Evolutionary conservation across 2,113 vertebrate species (phyloP).

Genomic region (Clarias macrocephalus): DNA sequence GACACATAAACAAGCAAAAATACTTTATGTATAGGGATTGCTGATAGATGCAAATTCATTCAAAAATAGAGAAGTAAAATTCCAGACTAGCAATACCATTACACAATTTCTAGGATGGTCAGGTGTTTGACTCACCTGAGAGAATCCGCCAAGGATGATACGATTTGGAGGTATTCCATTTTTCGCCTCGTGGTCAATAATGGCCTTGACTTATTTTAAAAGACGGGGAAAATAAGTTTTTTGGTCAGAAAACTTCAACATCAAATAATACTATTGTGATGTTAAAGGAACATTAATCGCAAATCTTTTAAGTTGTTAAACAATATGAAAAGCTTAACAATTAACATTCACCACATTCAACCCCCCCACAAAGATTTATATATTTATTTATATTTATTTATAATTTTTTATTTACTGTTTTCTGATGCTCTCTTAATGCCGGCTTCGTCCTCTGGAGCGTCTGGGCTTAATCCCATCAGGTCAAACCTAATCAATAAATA

Average conservation of each 20-base stretch:
- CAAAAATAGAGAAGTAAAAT: not conserved
- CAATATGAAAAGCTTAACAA: not conserved
- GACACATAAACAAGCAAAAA: not conserved
- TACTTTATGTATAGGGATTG: not conserved
- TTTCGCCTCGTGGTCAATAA: constrained; percentile 95
- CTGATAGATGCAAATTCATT: not conserved
- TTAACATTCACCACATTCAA: no score
- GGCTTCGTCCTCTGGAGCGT: constrained; percentile 88
- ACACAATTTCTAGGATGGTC: not conserved
- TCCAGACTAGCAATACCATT: not conserved
- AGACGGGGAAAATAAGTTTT: not conserved
- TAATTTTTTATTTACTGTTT: constrained; percentile 78
- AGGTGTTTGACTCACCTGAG: constrained; percentile 83
- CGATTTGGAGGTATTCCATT: constrained; percentile 93
- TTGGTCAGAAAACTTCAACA: not conserved
- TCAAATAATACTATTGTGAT: not conserved
- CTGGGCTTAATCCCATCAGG: constrained; percentile 89
- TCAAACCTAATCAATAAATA: constrained; percentile 82
- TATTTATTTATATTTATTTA: not conserved
- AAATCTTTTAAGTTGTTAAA: not conserved
- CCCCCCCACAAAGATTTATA: not conserved
- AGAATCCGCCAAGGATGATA: constrained; percentile 94
- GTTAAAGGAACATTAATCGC: not conserved
- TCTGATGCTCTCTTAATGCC: constrained; percentile 97
- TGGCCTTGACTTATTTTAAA: constrained; percentile 83